Evolutionary conservation across 2,888 invertebrate species (phyloP).

Genomic region (Monopis laevigella): DNA sequence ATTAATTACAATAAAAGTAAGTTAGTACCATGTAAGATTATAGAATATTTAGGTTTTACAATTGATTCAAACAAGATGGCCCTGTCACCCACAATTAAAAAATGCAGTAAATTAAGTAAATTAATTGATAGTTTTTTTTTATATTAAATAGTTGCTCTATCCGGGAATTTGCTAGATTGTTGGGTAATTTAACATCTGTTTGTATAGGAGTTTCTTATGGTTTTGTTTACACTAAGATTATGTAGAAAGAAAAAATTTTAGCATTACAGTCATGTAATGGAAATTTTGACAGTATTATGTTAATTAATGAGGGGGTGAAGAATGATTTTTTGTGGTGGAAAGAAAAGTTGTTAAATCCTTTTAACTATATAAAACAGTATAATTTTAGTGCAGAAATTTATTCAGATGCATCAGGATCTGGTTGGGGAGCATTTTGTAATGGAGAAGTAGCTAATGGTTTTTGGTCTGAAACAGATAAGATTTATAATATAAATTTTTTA

Average conservation of each 20-base stretch:
- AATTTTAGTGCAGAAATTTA: conserved; percentile 10
- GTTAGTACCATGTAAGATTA: conserved; percentile 8
- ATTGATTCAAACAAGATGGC: conserved; percentile 12
- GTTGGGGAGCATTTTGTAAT: conserved; percentile 12
- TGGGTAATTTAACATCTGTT: conserved; percentile 3
- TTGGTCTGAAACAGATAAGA: conserved; percentile 3
- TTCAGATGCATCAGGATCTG: conserved; percentile 11
- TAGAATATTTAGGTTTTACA: conserved; percentile 15
- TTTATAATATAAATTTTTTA: conserved; percentile 9
- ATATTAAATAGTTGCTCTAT: neutral
- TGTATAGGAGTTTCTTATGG: conserved; percentile 11
- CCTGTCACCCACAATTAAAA: neutral
- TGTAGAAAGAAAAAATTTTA: conserved; percentile 7
- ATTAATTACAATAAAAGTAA: conserved; percentile 16
- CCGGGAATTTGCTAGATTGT: conserved; percentile 1
- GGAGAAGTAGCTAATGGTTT: conserved; percentile 2
- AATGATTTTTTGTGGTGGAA: conserved; percentile 10
- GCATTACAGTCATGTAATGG: neutral
- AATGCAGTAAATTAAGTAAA: neutral
- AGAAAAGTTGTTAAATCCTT: neutral
- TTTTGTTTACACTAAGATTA: conserved; percentile 9
- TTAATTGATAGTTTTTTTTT: neutral
- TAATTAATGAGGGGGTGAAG: neutral
- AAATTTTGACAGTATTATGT: conserved; percentile 1
- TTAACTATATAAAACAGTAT: conserved; percentile 1